Conservation (phyloP, 2,113 vertebrate species). For the Aspidoscelis tigris region DNA sequence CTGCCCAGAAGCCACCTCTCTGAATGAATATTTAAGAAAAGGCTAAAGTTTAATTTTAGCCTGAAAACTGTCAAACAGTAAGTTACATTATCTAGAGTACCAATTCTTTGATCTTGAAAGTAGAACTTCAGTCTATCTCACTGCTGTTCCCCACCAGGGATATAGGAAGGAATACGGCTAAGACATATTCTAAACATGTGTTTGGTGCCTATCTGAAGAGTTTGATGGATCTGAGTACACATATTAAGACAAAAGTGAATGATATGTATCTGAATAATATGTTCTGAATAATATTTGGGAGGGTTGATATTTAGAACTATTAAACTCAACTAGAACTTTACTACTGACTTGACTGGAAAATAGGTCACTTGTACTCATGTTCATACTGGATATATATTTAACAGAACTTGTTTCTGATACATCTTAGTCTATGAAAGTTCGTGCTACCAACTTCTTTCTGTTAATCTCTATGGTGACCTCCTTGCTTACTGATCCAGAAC, state of each 20-base stretch:
- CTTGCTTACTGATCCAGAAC: neutral
- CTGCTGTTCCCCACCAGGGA: neutral
- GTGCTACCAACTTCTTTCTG: no score
- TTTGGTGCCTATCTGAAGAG: neutral
- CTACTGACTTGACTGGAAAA: neutral
- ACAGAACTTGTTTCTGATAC: neutral
- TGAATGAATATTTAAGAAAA: neutral
- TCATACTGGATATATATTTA: neutral
- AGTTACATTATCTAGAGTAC: neutral
- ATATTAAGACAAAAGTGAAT: neutral
- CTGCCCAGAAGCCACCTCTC: neutral
- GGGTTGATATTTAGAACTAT: neutral
- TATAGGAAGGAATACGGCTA: neutral
- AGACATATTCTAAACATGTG: neutral
- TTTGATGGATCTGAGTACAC: neutral
- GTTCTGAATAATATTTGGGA: slow-evolving; percentile 5
- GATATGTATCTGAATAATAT: accelerated
- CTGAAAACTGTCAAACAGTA: slow-evolving; percentile 13
- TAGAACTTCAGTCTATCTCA: neutral
- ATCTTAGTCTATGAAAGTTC: no score
- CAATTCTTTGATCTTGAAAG: neutral
- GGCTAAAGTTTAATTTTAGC: slow-evolving; percentile 2
- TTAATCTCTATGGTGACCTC: no score
- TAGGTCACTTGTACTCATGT: neutral
- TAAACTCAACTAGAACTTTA: neutral